A percentile compares a stretch with the other conserved stretches of the same genome.
phyloP scores from a whole-genome alignment of 2,888 invertebrate genomes.

The Onthophagus sagittarius region DNA sequence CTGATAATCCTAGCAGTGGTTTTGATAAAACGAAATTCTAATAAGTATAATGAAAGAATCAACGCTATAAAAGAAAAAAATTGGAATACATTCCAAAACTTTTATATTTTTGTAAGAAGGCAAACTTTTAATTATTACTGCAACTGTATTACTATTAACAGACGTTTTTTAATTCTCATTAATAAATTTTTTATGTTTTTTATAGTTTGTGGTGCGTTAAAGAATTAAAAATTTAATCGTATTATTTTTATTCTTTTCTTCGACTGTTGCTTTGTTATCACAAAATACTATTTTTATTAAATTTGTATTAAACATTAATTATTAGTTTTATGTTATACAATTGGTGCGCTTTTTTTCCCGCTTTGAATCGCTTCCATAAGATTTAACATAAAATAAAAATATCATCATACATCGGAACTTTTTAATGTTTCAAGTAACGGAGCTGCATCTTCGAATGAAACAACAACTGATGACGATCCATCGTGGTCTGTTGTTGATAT shows the following conservation, averaged over 20 bases:
- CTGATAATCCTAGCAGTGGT: too few relatives aligned
- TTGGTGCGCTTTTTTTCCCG: neutral
- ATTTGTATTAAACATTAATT: neutral
- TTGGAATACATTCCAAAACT: too few relatives aligned
- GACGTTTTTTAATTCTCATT: too few relatives aligned
- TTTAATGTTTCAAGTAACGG: slow-evolving; percentile 44
- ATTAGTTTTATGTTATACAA: neutral
- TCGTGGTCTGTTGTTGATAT: slow-evolving; percentile 35
- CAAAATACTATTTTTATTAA: neutral
- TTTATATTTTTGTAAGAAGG: too few relatives aligned
- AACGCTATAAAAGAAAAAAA: too few relatives aligned
- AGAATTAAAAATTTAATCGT: neutral
- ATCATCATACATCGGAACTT: slow-evolving; percentile 45
- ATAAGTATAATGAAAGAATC: too few relatives aligned
- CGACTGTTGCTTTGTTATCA: slow-evolving; percentile 2
- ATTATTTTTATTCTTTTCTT: neutral
- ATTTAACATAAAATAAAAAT: neutral
- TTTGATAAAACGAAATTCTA: too few relatives aligned
- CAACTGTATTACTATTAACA: too few relatives aligned
- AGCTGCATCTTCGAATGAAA: slow-evolving; percentile 44
- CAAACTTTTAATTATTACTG: too few relatives aligned
- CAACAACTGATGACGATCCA: slow-evolving; percentile 34
- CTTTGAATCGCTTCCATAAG: neutral
- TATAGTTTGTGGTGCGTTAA: neutral
- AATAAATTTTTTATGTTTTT: too few relatives aligned